Evolutionary conservation across 2,888 invertebrate species (phyloP), one percentile per base, ranked within the genome.

Genomic region (Oscheius onirici): DNA sequence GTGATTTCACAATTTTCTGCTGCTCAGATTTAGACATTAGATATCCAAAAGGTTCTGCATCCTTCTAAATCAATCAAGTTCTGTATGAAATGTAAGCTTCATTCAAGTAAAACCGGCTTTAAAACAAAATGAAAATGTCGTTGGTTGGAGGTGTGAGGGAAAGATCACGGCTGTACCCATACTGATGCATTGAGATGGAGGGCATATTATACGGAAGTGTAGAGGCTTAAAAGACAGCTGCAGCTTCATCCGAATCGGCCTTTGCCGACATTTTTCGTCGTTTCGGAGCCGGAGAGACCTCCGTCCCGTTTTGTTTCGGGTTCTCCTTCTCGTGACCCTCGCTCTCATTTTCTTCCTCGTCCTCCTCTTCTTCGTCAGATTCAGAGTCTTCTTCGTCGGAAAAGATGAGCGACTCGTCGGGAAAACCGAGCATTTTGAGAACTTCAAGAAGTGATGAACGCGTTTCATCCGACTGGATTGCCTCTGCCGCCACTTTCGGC

Each of bases 301-400:
- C 24, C n/a, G n/a, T n/a, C n/a, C n/a, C n/a, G 8, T 57, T 28
- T 13, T 57, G 26, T 15, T 17, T 28, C n/a, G 28, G 57, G 15
- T 46, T 51, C 34, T 65, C 51, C 34, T 57, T 28, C n/a, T 49
- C 20, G 17, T 49, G 49, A 17, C 17, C 49, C 49, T 49, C 46
- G 3, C n/a, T 17, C 46, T 46, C 46, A 46, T 46, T 22, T 17
- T 49, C 49, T 22, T 20, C 49, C 17, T 17, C 49, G 17, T 49
- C 49, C 17, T 49, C 49, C 2, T 49, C 49, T 34, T 57, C 57
- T 8, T 57, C 57, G 1, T 34, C n/a, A 6, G 11, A 24, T 26
- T 28, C 34, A 15, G 28, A 13, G 2, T 57, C 40, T 57, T 28
- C 40, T 40, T 34, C 6, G 15, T 28, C 10, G n/a, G 55, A 55